Percentiles rank a stretch among this genome's conserved stretches.
These are phyloP conservation scores for Amblyopsis rosae DNA, from an alignment of 2,113 vertebrate species.

Conservation along the genomic window DNA sequence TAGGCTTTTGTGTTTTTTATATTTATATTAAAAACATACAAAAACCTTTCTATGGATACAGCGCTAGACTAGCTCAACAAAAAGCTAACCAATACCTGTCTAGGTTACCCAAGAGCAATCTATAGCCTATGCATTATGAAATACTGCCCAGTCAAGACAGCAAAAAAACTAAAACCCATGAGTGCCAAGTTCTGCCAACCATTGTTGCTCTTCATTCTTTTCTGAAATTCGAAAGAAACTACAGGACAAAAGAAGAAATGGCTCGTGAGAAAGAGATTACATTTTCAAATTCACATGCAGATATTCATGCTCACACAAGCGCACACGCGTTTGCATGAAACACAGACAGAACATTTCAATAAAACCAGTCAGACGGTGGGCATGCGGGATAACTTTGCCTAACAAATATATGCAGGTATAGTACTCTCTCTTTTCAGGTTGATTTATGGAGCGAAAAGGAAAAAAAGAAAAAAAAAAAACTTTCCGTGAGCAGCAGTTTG, in stretches of 20 bases:
- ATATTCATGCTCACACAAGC: not conserved
- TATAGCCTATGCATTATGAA: too few relatives aligned
- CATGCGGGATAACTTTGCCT: not conserved
- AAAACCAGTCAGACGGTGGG: not conserved
- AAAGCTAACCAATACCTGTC: too few relatives aligned
- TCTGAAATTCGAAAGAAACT: slow-evolving; percentile 18
- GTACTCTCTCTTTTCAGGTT: slow-evolving; percentile 4
- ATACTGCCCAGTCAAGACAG: not conserved
- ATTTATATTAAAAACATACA: too few relatives aligned
- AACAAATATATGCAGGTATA: slow-evolving; percentile 8
- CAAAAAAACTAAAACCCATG: slow-evolving; percentile 21
- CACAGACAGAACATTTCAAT: slow-evolving; percentile 9
- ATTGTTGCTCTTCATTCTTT: slow-evolving; percentile 27
- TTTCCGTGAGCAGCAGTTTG: not conserved
- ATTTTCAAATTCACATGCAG: not conserved
- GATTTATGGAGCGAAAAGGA: not conserved
- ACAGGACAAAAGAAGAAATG: slow-evolving; percentile 24
- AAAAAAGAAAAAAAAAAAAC: slow-evolving; percentile 13
- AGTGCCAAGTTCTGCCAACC: slow-evolving; percentile 12
- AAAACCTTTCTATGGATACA: too few relatives aligned
- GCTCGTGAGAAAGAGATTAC: not conserved
- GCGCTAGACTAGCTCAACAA: too few relatives aligned
- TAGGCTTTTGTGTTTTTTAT: too few relatives aligned
- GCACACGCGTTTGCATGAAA: not conserved
- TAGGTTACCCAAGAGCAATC: too few relatives aligned